Evolutionary conservation across 2,113 vertebrate genomes (phyloP), one percentile per base, ranked within the genome.

Genomic region (Limnothrissa miodon): DNA sequence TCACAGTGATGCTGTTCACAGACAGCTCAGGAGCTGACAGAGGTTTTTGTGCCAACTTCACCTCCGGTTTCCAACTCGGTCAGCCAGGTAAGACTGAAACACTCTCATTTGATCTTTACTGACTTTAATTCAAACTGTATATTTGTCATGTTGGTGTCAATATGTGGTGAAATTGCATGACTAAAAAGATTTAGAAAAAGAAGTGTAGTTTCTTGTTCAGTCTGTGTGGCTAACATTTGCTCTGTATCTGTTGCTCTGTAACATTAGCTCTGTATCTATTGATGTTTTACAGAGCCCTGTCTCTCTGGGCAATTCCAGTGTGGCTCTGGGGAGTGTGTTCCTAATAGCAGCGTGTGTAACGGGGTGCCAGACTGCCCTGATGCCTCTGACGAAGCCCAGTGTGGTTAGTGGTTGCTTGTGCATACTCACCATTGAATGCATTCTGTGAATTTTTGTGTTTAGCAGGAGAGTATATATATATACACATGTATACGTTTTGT

Each of bases 41-140:
- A 13, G 98, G 97, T 15, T 99, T 99, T 92, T 93, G 87, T 78
- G 98, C 98, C 45, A 98, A 97, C 85, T 99, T 99, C 83, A 97
- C 94, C 42, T 93, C 95, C 0, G 97, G 97, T 29, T 90, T 96
- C 51, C 9, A 83, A 17, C 92, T 99, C 51, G 96, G 97, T 59
- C 89, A 91, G 87, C 84, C 90, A 83, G 92, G 95, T 95, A 81
- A 89, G 88, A 48, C 23, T 15, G 25, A 74, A 11, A 36, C 3
- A 36, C 51, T 23, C 51, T 56, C 15, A 23, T 2, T 10, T 62
- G 25, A 62, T 29, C 25, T 62, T 62, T 11, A 11, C 59, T 29
- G 59, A 62, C n/a, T 62, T 62, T n/a, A n/a, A n/a, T n/a, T n/a
- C n/a, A n/a, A n/a, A n/a, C n/a, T n/a, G n/a, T n/a, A n/a, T n/a